Percentiles rank a stretch among this genome's conserved stretches.
Conservation (phyloP, 2,113 vertebrate genomes). For the Silurus meridionalis region DNA sequence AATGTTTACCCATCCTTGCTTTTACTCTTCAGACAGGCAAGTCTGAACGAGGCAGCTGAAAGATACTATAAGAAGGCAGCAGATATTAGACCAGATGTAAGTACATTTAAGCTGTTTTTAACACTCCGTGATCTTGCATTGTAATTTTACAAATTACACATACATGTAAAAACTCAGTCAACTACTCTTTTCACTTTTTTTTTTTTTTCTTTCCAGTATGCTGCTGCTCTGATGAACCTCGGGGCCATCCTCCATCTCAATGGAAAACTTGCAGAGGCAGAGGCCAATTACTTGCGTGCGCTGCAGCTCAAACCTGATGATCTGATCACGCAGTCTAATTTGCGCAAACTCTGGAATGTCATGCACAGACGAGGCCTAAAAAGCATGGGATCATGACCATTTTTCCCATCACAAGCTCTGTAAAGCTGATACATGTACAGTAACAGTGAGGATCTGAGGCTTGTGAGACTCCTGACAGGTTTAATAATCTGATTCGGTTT, state of each 20-base stretch:
- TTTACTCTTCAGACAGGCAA: conserved; percentile 81
- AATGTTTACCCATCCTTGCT: not conserved
- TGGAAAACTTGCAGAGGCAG: conserved; percentile 87
- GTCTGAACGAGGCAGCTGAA: conserved; percentile 92
- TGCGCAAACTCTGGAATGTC: conserved; percentile 97
- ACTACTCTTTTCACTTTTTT: conserved; percentile 8
- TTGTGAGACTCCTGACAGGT: not conserved
- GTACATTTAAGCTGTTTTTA: conserved; percentile 63
- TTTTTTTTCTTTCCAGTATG: conserved; percentile 74
- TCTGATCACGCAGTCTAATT: conserved; percentile 94
- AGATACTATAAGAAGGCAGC: conserved; percentile 87
- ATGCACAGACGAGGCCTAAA: conserved; percentile 96
- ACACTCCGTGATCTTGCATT: not conserved
- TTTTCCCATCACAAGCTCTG: not conserved
- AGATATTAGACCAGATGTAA: conserved; percentile 87
- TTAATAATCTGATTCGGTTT: conserved; percentile 8
- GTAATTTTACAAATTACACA: not conserved
- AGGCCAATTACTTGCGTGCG: conserved; percentile 93
- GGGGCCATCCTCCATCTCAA: conserved; percentile 98
- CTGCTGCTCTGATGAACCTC: conserved; percentile 96
- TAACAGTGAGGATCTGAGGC: not conserved
- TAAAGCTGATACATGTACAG: not conserved
- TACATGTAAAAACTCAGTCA: not conserved
- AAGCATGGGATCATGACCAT: conserved; percentile 81
- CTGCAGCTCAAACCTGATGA: conserved; percentile 95